Conservation (phyloP, 2,797 vertebrate species). For the Zenarchopterus dispar region DNA sequence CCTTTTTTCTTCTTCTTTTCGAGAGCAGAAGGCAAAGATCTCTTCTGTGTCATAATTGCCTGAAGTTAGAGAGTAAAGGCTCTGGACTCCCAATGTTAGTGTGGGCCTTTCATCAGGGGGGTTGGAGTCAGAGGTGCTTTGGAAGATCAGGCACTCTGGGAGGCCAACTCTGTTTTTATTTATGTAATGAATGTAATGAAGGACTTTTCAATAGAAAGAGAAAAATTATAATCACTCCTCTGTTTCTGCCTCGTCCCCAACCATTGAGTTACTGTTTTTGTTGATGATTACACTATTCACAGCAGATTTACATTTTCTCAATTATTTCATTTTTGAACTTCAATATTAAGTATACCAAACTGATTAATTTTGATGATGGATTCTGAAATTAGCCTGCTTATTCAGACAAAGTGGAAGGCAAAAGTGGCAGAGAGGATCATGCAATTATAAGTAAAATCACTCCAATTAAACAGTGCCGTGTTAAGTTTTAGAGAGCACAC, state of each 20-base stretch:
- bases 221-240: constrained; percentile 56
- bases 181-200: constrained; percentile 76
- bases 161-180: constrained; percentile 79
- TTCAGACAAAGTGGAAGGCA: constrained; percentile 85
- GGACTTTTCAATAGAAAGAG: constrained; percentile 69
- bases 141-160: constrained; percentile 80
- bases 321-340: constrained; percentile 71
- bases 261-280: constrained; percentile 43
- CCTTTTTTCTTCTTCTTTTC: constrained; percentile 73
- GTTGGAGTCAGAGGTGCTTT: constrained; percentile 79
- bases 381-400: constrained; percentile 82
- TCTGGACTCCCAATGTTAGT: constrained; percentile 81
- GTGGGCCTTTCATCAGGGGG: constrained; percentile 82
- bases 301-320: constrained; percentile 65
- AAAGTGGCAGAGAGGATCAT: constrained; percentile 85
- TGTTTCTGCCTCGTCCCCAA: constrained; percentile 41
- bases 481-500: constrained; percentile 85
- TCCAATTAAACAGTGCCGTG: constrained; percentile 85
- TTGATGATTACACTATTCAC: constrained; percentile 49
- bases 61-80: constrained; percentile 86
- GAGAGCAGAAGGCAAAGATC: constrained; percentile 83
- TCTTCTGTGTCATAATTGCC: constrained; percentile 87
- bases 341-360: constrained; percentile 69
- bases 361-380: constrained; percentile 79
- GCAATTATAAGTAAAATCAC: constrained; percentile 86